Evolutionary conservation across 37 sponge, comb jelly and placozoan genomes (phyloP), one percentile per base, ranked within the genome.

Genomic region (Amphimedon queenslandica): DNA sequence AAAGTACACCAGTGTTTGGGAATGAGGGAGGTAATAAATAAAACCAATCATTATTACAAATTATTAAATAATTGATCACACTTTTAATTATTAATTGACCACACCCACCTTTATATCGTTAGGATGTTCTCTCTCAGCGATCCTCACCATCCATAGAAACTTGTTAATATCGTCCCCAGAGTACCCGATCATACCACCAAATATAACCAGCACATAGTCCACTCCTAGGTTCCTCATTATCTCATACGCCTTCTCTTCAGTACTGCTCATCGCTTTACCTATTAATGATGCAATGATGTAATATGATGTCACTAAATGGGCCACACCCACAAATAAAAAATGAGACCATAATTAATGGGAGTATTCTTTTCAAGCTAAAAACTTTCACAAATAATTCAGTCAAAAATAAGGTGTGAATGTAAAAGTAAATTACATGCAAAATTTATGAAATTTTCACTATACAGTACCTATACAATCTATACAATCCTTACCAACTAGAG

Each of bases 71-170:
- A n/a, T 2, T 34, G 37, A 33, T 58, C 57, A 36, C 67, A 36
- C 3, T 28, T 38, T 3, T 51, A 56, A 21, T 33, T 39, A 10
- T 37, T 6, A 27, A 32, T 56, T 39, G 25, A 77, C 24, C n/a
- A n/a, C n/a, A n/a, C n/a, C n/a, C 64, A 92, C 99, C 94, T 90
- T 92, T 35, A 99, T 99, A 58, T 88, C 89, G 30, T 95, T 85
- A 16, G 99, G 99, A 66, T 99, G 99, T 74, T 99, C 99, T 37
- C 99, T 96, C 57, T 99, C 94, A 27, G 99, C 99, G 13, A 99
- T 99, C 20, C 99, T 81, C 32, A 99, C 99, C 99, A 99, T 99
- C 99, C 99, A 99, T 40, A 99, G 77, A 80, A 99, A 99, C 84
- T 99, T 99, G 82, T 99, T 99, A 60, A 99, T 99, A 78, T 99